Evolutionary conservation across 2,888 invertebrate genomes (phyloP).

Genomic region (Colletes collaris): DNA sequence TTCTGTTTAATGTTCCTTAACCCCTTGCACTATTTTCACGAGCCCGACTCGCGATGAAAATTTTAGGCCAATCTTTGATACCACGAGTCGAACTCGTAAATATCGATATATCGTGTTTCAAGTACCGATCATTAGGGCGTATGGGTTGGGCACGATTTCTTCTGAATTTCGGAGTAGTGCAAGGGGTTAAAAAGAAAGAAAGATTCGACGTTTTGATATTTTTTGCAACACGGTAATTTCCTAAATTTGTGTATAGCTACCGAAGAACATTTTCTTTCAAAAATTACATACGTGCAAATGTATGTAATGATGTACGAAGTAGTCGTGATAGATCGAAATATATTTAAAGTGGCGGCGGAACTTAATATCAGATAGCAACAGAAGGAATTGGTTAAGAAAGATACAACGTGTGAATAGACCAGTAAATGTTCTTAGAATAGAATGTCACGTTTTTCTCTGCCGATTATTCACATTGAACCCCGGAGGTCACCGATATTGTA

Average conservation of each 20-base stretch:
- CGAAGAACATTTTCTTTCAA: not conserved
- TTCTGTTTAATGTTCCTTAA: slow-evolving; percentile 11
- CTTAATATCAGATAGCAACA: not conserved
- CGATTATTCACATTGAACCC: slow-evolving; percentile 35
- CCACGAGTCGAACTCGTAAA: too few relatives aligned
- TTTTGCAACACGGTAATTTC: not conserved
- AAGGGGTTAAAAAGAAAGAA: not conserved
- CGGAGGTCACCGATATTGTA: slow-evolving; percentile 65
- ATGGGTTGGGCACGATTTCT: too few relatives aligned
- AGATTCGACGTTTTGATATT: not conserved
- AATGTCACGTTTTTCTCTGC: slow-evolving; percentile 46
- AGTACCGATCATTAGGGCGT: too few relatives aligned
- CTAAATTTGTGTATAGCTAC: not conserved
- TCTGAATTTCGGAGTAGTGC: too few relatives aligned
- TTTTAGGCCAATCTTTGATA: too few relatives aligned
- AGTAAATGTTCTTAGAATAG: slow-evolving; percentile 27
- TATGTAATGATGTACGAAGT: not conserved
- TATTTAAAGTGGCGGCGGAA: not conserved
- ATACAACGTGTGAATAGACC: not conserved
- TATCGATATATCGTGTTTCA: too few relatives aligned
- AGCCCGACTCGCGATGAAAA: too few relatives aligned
- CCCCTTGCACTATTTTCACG: too few relatives aligned
- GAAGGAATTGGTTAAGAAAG: not conserved
- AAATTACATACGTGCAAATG: not conserved
- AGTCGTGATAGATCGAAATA: not conserved